phyloP scores from a whole-genome alignment of 2,888 invertebrate genomes.

The Lordiphosa fenestrarum region DNA sequence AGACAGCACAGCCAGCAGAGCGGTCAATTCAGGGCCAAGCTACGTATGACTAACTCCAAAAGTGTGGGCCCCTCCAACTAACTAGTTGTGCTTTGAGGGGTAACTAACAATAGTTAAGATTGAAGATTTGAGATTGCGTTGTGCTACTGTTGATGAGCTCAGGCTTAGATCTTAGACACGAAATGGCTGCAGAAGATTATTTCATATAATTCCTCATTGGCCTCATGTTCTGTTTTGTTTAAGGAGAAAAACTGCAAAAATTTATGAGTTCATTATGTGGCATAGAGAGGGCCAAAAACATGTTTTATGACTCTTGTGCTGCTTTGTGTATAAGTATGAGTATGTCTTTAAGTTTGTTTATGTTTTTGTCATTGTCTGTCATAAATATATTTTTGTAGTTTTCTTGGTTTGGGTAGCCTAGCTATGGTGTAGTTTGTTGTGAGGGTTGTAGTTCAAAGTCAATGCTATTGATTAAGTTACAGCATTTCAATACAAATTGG shows the following conservation, averaged over 20 bases:
- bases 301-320: constrained; percentile 48
- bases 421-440: constrained; percentile 4
- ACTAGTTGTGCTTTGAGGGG: constrained; percentile 23
- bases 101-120: constrained; percentile 17
- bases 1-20: constrained; percentile 24
- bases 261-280: constrained; percentile 63
- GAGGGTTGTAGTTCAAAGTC: constrained; percentile 8
- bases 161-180: constrained; percentile 29
- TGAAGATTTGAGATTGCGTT: constrained; percentile 23
- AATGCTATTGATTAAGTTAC: constrained; percentile 22
- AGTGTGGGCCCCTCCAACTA: constrained; percentile 10
- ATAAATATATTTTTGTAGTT: constrained; percentile 18
- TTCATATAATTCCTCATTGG: constrained; percentile 35
- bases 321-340: no score
- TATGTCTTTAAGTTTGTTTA: constrained; percentile 27
- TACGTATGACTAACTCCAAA: constrained; percentile 17
- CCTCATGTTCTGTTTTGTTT: constrained; percentile 1
- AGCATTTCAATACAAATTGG: no score
- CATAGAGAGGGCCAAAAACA: constrained; percentile 41
- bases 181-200: constrained; percentile 38
- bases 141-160: constrained; percentile 43
- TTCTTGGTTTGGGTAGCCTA: constrained; percentile 3
- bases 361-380: constrained; percentile 29
- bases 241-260: constrained; percentile 36
- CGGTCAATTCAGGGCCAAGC: constrained; percentile 45